Evolutionary conservation across 2,113 vertebrate species (phyloP).

Genomic region (Pandion haliaetus): DNA sequence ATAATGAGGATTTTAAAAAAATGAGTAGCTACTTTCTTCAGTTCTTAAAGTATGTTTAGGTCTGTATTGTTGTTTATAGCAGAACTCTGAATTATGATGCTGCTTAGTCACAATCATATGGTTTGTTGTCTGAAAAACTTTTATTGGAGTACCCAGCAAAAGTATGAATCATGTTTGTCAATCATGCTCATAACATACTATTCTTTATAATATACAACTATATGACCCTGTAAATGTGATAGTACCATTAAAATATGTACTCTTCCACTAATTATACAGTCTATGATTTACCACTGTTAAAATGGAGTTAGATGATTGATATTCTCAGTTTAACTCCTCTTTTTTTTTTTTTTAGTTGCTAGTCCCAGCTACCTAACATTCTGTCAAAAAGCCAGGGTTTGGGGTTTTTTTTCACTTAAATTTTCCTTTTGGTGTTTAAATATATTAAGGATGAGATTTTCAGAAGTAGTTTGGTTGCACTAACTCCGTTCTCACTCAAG

Average conservation of each 20-base stretch:
- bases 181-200: background rate
- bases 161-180: background rate
- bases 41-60: background rate
- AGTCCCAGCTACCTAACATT: background rate
- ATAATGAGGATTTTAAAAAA: background rate
- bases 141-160: background rate
- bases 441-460: background rate
- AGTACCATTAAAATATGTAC: background rate
- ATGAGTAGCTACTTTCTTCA: background rate
- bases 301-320: background rate
- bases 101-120: background rate
- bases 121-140: background rate
- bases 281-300: background rate
- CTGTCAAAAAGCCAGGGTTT: background rate
- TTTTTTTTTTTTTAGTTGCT: background rate
- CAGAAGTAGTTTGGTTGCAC: background rate
- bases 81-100: background rate
- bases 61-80: background rate
- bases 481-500: background rate
- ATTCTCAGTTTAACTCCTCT: background rate
- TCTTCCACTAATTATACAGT: background rate
- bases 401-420: background rate
- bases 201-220: background rate
- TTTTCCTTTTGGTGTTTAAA: background rate
- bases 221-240: background rate